Conservation (phyloP, 2,888 invertebrate genomes). For the Spilarctia lutea region DNA sequence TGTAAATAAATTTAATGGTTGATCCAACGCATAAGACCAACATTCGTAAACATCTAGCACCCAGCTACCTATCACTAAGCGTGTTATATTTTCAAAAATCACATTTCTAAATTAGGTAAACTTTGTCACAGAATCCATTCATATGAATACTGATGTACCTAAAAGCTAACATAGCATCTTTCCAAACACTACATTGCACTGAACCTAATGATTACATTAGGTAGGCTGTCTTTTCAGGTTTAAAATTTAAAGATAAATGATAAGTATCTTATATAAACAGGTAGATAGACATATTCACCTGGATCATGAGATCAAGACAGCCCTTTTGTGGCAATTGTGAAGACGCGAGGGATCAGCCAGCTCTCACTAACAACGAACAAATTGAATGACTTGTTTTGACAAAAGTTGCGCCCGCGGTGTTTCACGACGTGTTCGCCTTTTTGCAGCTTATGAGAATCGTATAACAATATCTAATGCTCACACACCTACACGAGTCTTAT, state of each 20-base stretch:
- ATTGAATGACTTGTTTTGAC: constrained; percentile 75
- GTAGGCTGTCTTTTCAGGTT: neutral
- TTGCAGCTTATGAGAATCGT: constrained; percentile 71
- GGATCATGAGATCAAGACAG: constrained; percentile 41
- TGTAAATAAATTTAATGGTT: too few species aligned
- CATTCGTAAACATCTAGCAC: too few species aligned
- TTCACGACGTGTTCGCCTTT: constrained; percentile 73
- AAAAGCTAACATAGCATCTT: neutral
- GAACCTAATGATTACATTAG: neutral
- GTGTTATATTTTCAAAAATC: too few species aligned
- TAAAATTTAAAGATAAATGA: neutral
- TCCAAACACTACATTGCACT: neutral
- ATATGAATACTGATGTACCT: too few species aligned
- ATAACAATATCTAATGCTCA: constrained; percentile 66
- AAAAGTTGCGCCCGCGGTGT: constrained; percentile 74
- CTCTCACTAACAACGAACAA: constrained; percentile 74
- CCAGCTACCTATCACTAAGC: too few species aligned
- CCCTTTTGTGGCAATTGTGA: constrained; percentile 68
- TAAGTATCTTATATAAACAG: neutral
- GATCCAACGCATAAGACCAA: too few species aligned
- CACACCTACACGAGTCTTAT: constrained; percentile 44
- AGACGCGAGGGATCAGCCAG: constrained; percentile 65
- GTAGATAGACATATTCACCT: constrained; percentile 2
- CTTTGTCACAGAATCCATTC: too few species aligned
- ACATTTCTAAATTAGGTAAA: too few species aligned